These are phyloP conservation scores for Sciurus niger DNA, from an alignment of 2,113 vertebrate genomes.

Conservation along the genomic window DNA sequence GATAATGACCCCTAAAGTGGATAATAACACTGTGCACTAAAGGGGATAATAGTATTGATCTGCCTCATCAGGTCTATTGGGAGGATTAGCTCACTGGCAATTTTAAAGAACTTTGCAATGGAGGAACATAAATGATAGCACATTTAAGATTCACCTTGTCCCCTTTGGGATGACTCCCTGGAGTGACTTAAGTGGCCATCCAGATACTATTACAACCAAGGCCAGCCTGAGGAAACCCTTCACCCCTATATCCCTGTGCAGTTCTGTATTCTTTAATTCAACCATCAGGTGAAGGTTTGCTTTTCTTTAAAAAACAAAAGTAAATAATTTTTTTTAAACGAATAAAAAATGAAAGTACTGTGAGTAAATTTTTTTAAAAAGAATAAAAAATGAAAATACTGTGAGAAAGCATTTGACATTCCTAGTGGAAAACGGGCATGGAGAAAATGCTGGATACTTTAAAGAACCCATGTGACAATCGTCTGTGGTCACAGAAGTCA, in stretches of 20 bases:
- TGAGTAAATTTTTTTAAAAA: too few species aligned
- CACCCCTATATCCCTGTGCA: neutral
- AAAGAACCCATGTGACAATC: conserved; percentile 15
- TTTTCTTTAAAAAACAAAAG: conserved; percentile 10
- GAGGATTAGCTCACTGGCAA: conserved; percentile 79
- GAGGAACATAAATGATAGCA: conserved; percentile 72
- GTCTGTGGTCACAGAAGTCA: conserved; percentile 18
- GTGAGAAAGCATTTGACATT: conserved; percentile 43
- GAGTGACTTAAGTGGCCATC: conserved; percentile 50
- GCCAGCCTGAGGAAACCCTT: neutral
- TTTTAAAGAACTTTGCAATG: conserved; percentile 35
- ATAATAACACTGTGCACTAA: conserved; percentile 72
- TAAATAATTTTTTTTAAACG: too few species aligned
- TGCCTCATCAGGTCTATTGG: conserved; percentile 69
- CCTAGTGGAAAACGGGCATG: neutral
- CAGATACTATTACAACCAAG: conserved; percentile 54
- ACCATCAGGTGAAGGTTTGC: neutral
- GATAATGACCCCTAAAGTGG: conserved; percentile 72
- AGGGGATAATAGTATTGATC: conserved; percentile 79
- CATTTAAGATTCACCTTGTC: conserved; percentile 54
- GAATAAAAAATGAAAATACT: neutral
- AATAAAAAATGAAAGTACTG: too few species aligned
- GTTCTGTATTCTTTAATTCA: conserved; percentile 7
- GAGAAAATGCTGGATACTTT: neutral
- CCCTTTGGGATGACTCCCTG: conserved; percentile 39